Base-by-base conservation (phyloP, 2,888 invertebrate genomes). In the Ornithoptera alexandrae region DNA sequence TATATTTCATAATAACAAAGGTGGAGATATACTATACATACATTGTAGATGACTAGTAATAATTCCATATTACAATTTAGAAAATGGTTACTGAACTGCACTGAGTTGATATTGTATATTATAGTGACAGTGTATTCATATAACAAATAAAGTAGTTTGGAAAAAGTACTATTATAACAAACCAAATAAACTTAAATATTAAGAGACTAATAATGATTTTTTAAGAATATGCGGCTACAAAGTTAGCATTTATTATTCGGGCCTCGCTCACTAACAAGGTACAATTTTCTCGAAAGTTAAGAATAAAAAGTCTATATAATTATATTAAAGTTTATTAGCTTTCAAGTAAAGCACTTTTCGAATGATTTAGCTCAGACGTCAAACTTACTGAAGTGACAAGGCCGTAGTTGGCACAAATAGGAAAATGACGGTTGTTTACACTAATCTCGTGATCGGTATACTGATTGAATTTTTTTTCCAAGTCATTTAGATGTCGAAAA, bases 301-400 rank as follows among this genome's bases (percentile, higher is more conserved):
- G 39, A 39, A 39, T 1, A 50, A 50, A 17, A 50, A 50, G 5
- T 18, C 50, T 50, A 50, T 46, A 15, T 8, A 46, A 46, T 8
- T 46, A 15, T 46, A 46, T 46, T 15, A 7, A 46, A 46, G 15
- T 46, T 46, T 30, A 50, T 18, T 15, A 50, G 15, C 17, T 5
- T 50, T 58, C 22, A 42, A 56, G 53, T 39, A 30, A 50, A 56
- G 39, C 57, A 61, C 60, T 65, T 69, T 62, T 56, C 66, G 53
- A 70, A 59, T 62, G 39, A 70, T 7, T 62, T 50, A 53, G 46
- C 36, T 18, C 56, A 18, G 62, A 65, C 58, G 65, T 50, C 36
- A 66, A 24, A 58, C 57, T 70, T 60, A 67, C 30, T 67, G 60
- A 61, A 70, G 57, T 61, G 70, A 22, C 62, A 67, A 70, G 66